Evolutionary conservation across 2,113 vertebrate species (phyloP).

Genomic region (Thryonomys swinderianus): DNA sequence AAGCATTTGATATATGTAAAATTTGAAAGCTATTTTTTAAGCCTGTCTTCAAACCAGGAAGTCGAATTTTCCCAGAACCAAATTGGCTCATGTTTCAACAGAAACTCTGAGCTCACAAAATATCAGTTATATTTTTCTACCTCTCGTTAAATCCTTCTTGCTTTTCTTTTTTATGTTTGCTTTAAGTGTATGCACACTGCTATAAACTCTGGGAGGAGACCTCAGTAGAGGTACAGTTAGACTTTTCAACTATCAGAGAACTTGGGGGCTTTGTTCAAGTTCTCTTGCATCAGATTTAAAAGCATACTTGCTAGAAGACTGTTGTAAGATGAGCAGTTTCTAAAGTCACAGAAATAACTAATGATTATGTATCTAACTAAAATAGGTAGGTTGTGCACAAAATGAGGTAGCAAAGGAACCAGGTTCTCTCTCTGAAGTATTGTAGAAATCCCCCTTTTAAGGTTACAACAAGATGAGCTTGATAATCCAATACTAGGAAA

Average conservation of each 20-base stretch:
- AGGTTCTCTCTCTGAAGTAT: background rate
- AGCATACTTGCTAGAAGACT: background rate
- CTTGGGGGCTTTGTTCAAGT: background rate
- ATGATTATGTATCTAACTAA: background rate
- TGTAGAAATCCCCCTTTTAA: background rate
- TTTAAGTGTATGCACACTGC: background rate
- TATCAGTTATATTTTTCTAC: background rate
- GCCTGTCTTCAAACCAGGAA: conserved; percentile 67
- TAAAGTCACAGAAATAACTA: background rate
- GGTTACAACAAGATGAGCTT: background rate
- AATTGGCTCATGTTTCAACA: conserved; percentile 58
- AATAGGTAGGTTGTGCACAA: background rate
- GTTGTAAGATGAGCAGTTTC: conserved; percentile 25
- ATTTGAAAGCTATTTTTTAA: conserved; percentile 79
- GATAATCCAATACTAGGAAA: background rate
- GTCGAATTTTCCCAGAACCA: conserved; percentile 74
- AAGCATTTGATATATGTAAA: conserved; percentile 46
- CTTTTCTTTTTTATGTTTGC: background rate
- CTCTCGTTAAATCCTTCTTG: background rate
- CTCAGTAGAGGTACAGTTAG: background rate
- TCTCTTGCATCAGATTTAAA: background rate
- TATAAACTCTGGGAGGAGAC: background rate
- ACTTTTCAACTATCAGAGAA: background rate
- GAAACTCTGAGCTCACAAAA: conserved; percentile 56
- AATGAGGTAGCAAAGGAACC: background rate